These are phyloP conservation scores for Catocala nupta DNA, from an alignment of 2,888 invertebrate species.

Conservation along the genomic window DNA sequence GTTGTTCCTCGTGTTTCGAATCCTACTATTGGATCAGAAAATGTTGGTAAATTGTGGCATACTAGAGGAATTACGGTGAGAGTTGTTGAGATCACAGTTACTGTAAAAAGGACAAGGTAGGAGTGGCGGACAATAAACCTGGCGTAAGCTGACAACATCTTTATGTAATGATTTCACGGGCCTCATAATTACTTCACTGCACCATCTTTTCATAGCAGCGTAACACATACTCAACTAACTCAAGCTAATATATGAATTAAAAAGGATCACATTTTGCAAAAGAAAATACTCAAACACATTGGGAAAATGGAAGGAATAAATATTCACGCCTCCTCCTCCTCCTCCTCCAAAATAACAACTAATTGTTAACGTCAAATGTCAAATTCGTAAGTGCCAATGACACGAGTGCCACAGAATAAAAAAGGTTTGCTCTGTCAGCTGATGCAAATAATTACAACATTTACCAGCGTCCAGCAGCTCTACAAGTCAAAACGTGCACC, in stretches of 20 bases:
- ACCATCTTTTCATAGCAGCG: constrained; percentile 63
- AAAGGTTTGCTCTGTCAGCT: not conserved
- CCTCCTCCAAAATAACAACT: constrained; percentile 32
- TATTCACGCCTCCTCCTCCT: constrained; percentile 25
- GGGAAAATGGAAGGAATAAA: constrained; percentile 50
- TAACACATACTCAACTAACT: constrained; percentile 59
- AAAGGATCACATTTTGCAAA: constrained; percentile 63
- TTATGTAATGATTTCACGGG: constrained; percentile 64
- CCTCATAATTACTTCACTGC: constrained; percentile 74
- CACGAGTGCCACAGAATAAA: not conserved
- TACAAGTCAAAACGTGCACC: no score
- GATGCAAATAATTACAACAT: no score
- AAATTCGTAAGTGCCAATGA: not conserved
- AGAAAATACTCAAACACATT: constrained; percentile 45
- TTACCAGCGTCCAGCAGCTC: no score
- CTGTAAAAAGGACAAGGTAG: constrained; percentile 75
- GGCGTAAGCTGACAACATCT: constrained; percentile 83
- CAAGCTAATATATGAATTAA: constrained; percentile 36
- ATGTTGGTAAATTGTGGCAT: constrained; percentile 89
- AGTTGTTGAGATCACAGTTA: constrained; percentile 74
- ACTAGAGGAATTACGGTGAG: constrained; percentile 79
- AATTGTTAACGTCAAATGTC: constrained; percentile 3
- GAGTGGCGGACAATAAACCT: constrained; percentile 83
- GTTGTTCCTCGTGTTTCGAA: constrained; percentile 97
- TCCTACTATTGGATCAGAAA: constrained; percentile 96